Evolutionary conservation across 2,888 invertebrate genomes (phyloP), one percentile per base, ranked within the genome.

Genomic region (Cantharis flavilabris): DNA sequence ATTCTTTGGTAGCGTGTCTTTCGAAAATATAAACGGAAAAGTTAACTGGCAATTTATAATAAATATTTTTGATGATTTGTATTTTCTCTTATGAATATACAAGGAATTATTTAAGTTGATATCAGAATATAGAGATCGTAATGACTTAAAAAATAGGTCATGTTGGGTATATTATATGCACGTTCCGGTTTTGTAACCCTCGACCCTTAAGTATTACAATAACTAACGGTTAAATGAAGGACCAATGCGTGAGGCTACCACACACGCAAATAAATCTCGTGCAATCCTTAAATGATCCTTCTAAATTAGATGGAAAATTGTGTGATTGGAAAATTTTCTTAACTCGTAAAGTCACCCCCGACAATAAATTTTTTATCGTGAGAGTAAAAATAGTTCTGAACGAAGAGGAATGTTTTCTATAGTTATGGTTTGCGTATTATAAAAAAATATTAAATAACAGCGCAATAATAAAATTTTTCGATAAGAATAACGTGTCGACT

Each of bases 191-290:
- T 71, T 71, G 26, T 62, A 18, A 70, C 64, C 65, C 64, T 49
- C 33, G 62, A 75, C 71, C 65, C 13, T 13, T 65, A 65, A 65
- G 20, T 64, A 18, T 64, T 64, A 64, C 23, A 69, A 28, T 69
- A 14, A 30, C 28, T 11, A 33, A 67, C 14, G 30, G 30, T 62
- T 67, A 20, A 49, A 23, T 49, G 49, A 72, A 72, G 70, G 76
- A 64, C 65, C 72, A 76, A 62, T 76, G 76, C 71, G 74, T 74
- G 77, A 74, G 70, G 18, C 65, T 62, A 74, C 70, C 65, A 75
- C 62, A 72, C 77, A 74, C 77, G 74, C 76, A 73, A 73, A 74
- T 74, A 77, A 73, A 73, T 76, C 73, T 67, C 70, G 72, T 76
- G 72, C 72, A 71, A 30, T 72, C 72, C 62, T 72, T 71, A 30